Percentiles rank a stretch among this genome's conserved stretches.
Conservation (phyloP, 2,888 invertebrate species). For the Gonocerus acuteangulatus region DNA sequence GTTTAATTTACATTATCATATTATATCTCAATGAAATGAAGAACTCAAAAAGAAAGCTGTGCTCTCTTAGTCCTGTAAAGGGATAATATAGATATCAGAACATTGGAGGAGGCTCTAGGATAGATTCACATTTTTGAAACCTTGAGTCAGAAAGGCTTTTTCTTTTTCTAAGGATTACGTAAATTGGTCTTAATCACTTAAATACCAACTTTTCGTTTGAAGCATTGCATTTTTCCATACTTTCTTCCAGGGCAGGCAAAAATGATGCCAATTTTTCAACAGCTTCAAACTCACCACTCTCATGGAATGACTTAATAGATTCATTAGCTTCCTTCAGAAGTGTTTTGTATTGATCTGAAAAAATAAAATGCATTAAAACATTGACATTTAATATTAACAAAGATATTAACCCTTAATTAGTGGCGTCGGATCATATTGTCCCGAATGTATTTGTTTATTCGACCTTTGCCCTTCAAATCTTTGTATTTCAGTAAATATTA, state of each 20-base stretch:
- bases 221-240: conserved; percentile 12
- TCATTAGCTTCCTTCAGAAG: background rate
- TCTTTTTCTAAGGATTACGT: background rate
- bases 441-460: no score
- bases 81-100: no score
- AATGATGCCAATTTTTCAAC: conserved; percentile 1
- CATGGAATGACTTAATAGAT: background rate
- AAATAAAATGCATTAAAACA: background rate
- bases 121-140: no score
- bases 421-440: no score
- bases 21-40: no score
- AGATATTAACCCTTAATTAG: background rate
- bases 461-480: no score
- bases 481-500: no score
- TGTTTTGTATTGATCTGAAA: conserved; percentile 7
- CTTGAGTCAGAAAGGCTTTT: background rate
- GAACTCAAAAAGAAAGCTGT: no score
- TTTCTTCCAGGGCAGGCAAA: conserved; percentile 14
- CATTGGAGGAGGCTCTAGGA: no score
- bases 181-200: no score
- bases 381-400: background rate
- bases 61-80: no score
- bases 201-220: conserved; percentile 12
- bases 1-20: no score
- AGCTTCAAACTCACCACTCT: background rate